Evolutionary conservation across 2,888 invertebrate species (phyloP), one percentile per base, ranked within the genome.

Genomic region (Apocheima hispidaria): DNA sequence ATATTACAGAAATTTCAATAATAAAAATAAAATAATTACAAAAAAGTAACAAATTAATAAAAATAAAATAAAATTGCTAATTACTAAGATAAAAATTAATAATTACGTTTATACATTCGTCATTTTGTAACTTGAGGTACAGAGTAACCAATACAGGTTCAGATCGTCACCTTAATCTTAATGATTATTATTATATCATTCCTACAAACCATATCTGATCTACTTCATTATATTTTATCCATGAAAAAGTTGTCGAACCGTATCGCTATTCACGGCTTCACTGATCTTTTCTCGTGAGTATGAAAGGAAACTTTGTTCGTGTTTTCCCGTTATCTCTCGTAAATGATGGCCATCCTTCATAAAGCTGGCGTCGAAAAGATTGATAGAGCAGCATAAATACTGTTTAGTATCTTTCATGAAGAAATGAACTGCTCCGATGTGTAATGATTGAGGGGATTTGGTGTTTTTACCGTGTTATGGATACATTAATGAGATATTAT

Each of bases 301-400:
- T 48, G 48, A 52, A 41, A 58, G 35, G 40, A 20, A 59, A 63
- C 35, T 55, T 63, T 55, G 50, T 26, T 26, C 46, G 40, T 54
- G 20, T 40, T 56, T 52, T 61, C 33, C 36, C 44, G 49, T 70
- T 68, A 72, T 68, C 67, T 66, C 38, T 28, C 38, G 60, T 67
- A 69, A 69, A 64, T 63, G 69, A 69, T 65, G 57, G 63, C 23
- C 26, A 50, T 52, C 59, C 56, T 54, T 63, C 63, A 64, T 55
- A 64, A 52, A 30, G 56, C 51, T 50, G 53, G 69, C 60, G 72
- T 58, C 66, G 60, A 65, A 28, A 70, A 70, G 72, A 72, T 72
- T 72, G 72, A 72, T 72, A 63, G 72, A 54, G 58, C 54, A 26
- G 36, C 53, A 53, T 62, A 51, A 52, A 46, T 49, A 53, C 56